Base-by-base conservation (phyloP, 2,113 vertebrate species). In the Peromyscus californicus region DNA sequence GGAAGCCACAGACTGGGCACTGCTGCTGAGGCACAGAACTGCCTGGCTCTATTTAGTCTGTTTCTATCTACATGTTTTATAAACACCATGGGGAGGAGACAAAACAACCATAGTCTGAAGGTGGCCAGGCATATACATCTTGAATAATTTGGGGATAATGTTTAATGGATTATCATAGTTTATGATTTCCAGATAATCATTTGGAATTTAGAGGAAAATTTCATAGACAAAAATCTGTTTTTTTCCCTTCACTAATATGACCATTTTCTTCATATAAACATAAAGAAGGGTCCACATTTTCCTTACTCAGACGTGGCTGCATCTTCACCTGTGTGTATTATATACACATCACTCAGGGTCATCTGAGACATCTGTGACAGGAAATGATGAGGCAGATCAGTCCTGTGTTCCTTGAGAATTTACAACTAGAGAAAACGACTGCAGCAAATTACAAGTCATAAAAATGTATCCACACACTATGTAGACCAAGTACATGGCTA, bases 91-190 rank as follows among this genome's bases (percentile, higher is more conserved):
- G 70, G 95, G 87, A 69, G 11, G 90, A 99, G 98, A 98, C 98
- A 97, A 98, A 99, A 98, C 98, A 98, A 98, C 98, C 98, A 98
- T 97, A 98, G 57, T 97, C 97, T 86, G 95, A 98, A 98, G 97
- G 97, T 75, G 96, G 94, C 88, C 94, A 94, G 97, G 92, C 97
- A 5, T 97, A 94, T 94, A 88, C 92, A 97, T 19, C 69, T 87
- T 96, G 96, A 63, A 91, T 87, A 93, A 96, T 92, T 94, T 80
- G 61, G 92, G 57, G 13, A 85, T 76, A 88, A 2, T 8, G 75
- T 95, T 95, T 95, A 97, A 97, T 57, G 90, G 75, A 88, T 61
- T 95, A 65, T 42, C 95, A 65, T 24, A 76, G 48, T 92, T 96
- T 96, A 97, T 82, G 26, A 84, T 70, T 96, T 85, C 89, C 82